Evolutionary conservation across 1,140 invertebrate genomes (phyloP), one percentile per base, ranked within the genome.

Genomic region (Drosophila serrata): DNA sequence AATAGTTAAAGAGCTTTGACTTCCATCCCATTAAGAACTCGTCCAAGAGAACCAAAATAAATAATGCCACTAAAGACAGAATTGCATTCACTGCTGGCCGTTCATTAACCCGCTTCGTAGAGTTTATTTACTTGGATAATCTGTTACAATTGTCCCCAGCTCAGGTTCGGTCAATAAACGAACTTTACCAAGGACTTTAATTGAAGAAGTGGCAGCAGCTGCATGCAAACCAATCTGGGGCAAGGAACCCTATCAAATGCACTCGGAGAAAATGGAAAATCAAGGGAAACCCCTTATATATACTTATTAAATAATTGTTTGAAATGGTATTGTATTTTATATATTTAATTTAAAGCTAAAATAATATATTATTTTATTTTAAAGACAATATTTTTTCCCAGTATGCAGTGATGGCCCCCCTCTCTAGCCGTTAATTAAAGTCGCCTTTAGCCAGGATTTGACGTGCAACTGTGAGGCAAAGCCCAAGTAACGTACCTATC

Each of bases 161-260:
- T 45, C 56, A 57, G 77, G 51, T 75, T 75, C 51, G 55, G 43
- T 39, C 74, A 77, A 84, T 85, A 73, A 57, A 42, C 49, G 35
- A 65, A 81, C 74, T 81, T 78, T 49, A n/a, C 13, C 67, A 48
- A 31, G 56, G 67, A 63, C 82, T 63, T 81, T 75, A 78, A 85
- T 81, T 81, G 84, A 61, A 46, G 80, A 35, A 56, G 24, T 46
- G 48, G 49, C 40, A 61, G 24, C 35, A 59, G 51, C 68, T 77
- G 51, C 51, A 61, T 51, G 65, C 35, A 61, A 72, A 67, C 62
- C 42, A 65, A 64, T 62, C 45, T 43, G 33, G 59, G 22, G 2
- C 19, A 35, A 37, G 31, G 31, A 53, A 55, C 51, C 11, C 59
- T 37, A 61, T 17, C 0, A 11, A 2, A 13, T 39, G 24, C 35